Evolutionary conservation across 2,888 invertebrate species (phyloP), one percentile per base, ranked within the genome.

Genomic region (Unio delphinus): DNA sequence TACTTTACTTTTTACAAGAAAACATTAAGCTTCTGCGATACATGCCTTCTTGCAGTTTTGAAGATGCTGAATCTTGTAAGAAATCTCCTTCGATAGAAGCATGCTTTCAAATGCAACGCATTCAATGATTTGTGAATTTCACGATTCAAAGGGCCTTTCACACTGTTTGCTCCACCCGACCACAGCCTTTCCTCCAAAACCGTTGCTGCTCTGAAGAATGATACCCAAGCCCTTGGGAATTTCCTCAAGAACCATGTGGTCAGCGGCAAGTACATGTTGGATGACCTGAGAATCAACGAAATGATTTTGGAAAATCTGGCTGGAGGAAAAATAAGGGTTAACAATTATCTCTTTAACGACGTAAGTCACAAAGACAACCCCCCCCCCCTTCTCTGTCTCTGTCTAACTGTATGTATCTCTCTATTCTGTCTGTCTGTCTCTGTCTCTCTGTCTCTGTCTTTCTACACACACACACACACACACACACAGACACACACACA

Each of bases 211-310:
- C 66, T 79, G 30, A 78, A 74, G 64, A 73, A 61, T 30, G 78
- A 81, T 55, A 62, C 73, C 6, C 64, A 68, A 1, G 65, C 72
- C 8, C 63, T 82, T 4, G 71, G 75, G 20, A 62, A 78, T 7
- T 62, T 80, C 17, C 73, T 83, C 28, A 79, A 79, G 57, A 80
- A 80, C 69, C 83, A 83, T 68, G 79, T 82, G 45, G 81, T 83
- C 26, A 67, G 65, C 15, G 81, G 79, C 5, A 69, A 57, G 1
- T 66, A 69, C 61, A 73, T 67, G 56, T 28, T 59, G 3, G 59
- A 59, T 20, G 80, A 80, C 30, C 69, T 83, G 1, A 70, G 60
- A 60, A 69, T 74, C 55, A 83, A 83, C 65, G 83, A 83, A 58
- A 70, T 74, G 63, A 67, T 69, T 72, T 60, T 83, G 55, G 70